Base-by-base conservation (phyloP, 2,888 invertebrate species). In the Drosophila heteroneura region DNA sequence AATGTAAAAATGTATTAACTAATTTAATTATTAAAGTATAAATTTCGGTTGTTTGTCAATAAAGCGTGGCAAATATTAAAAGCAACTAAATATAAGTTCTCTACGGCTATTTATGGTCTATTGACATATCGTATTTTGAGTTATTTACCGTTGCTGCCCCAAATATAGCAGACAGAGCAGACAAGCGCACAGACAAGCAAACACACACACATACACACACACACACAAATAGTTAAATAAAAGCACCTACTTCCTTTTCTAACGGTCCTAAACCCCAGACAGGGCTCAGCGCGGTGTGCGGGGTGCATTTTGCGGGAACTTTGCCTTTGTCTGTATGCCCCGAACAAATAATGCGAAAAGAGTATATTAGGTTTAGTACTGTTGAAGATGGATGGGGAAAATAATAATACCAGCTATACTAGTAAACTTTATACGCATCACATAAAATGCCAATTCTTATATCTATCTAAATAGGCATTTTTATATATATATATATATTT, bases 161-260 rank as follows among this genome's bases (percentile, higher is more conserved):
- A 44, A 58, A 44, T 44, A 44, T 10, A 53, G 53, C 61, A 53
- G 61, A 78, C 67, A 62, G 56, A 54, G 37, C 33, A 57, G 16
- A 63, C 60, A 72, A 59, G 33, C 33, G 12, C 33, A 33, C 33
- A 12, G 33, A 3, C 33, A 33, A 33, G 12, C 33, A 33, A 4
- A 12, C 33, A 33, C 4, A 4, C 62, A 30, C 56, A 28, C 35
- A 39, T 32, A 49, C 54, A 61, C 19, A 35, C 30, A 49, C 54
- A 64, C 39, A 61, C 19, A 35, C 30, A 71, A 5, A 32, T 22
- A 6, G 22, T 26, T 47, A 47, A 47, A 16, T 1, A 70, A 67
- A 70, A 75, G 81, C 84, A 82, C 87, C 82, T 86, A 90, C 85
- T 89, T 86, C 86, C 86, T 90, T 85, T 85, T 85, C 67, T 72